Base-by-base conservation (phyloP, 2,797 vertebrate genomes). In the Buphagus erythrorhynchus region DNA sequence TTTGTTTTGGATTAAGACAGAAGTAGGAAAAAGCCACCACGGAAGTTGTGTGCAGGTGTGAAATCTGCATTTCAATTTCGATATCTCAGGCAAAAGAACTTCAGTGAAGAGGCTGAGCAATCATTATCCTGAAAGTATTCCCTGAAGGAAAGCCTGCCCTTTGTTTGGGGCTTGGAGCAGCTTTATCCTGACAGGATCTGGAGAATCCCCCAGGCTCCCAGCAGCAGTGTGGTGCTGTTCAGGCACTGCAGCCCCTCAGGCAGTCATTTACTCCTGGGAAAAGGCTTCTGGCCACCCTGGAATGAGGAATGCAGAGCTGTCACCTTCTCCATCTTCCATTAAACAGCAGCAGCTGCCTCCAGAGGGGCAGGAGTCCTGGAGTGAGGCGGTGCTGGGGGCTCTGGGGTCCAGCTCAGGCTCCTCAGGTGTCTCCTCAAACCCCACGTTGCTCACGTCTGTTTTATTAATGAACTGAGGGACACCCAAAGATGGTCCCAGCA, bases 401-500 rank as follows among this genome's bases (percentile, higher is more conserved):
- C 28, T 40, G 79, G 38, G 78, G 8, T 51, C 48, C 45, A 66
- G 54, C 14, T 4, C 31, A 35, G 58, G 10, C 7, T 42, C 62
- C 66, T 73, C 55, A 40, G 65, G 38, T 14, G 5, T 7, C 55
- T 63, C 33, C 24, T 73, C 13, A 8, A 45, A 38, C 26, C 29
- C 24, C 38, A n/a, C 46, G 2, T 31, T 33, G 19, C 21, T 73
- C 26, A 5, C 17, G 4, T 35, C 29, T 42, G 24, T 40, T 82
- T 73, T 57, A 12, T 62, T 48, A 26, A 55, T 8, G 38, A 35
- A 54, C 48, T 19, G 57, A 49, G 31, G 45, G 63, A 26, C 16
- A 9, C 11, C 0, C 1, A 3, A 21, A 14, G 45, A 24, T 16
- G 16, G 62, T 67, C 35, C 59, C 69, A 16, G 57, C 4, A 3